A percentile compares a stretch with the other conserved stretches of the same genome.
Conservation (phyloP, 92 coral and sea anemone species). For the Zoanthus sociatus region DNA sequence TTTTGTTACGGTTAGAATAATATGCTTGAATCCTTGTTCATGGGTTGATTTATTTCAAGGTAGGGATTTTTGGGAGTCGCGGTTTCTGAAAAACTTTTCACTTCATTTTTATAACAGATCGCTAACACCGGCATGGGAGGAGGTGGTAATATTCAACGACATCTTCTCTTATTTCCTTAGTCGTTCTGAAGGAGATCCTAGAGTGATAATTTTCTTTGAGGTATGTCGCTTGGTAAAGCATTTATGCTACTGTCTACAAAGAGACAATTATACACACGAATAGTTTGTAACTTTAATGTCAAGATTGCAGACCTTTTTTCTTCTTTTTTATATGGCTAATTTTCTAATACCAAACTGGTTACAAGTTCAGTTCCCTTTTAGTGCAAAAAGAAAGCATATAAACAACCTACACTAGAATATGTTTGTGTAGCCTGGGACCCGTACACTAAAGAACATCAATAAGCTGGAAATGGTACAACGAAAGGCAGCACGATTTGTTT, state of each 20-base stretch:
- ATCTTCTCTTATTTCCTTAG: constrained; percentile 83
- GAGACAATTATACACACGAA: background rate
- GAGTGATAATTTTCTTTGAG: constrained; percentile 94
- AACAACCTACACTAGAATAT: no score
- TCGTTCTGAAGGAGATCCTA: constrained; percentile 89
- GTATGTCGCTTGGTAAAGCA: constrained; percentile 38
- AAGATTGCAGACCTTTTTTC: background rate
- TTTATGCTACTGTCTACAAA: background rate
- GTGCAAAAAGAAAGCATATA: no score
- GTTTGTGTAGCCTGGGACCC: no score
- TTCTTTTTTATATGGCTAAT: background rate
- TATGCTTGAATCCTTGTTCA: no score
- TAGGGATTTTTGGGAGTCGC: no score
- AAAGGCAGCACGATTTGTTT: no score
- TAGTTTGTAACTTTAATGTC: background rate
- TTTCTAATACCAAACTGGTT: background rate
- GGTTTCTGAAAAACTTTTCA: background rate
- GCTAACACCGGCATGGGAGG: constrained; percentile 95
- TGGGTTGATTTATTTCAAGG: no score
- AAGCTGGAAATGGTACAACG: no score
- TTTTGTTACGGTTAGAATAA: no score
- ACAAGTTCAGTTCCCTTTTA: background rate
- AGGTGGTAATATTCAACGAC: constrained; percentile 93
- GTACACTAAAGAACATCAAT: no score
- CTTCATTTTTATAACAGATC: constrained; percentile 62